These are phyloP conservation scores for Orthosia gothica DNA, from an alignment of 2,888 invertebrate genomes.

Conservation along the genomic window DNA sequence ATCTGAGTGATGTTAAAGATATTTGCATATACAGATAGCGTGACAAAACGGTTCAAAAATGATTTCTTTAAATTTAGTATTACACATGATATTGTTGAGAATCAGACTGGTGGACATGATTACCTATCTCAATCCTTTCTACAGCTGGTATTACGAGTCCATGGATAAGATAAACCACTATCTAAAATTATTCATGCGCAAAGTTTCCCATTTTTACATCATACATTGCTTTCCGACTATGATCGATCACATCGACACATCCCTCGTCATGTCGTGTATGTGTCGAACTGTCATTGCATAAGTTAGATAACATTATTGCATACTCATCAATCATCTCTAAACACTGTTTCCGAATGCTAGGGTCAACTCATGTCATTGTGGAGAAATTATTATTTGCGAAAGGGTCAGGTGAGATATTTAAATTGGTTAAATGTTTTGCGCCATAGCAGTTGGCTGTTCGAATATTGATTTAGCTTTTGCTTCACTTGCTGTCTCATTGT, in stretches of 20 bases:
- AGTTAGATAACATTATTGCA: slow-evolving; percentile 62
- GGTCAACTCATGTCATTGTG: slow-evolving; percentile 65
- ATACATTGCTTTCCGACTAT: slow-evolving; percentile 51
- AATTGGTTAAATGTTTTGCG: slow-evolving; percentile 23
- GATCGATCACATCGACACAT: slow-evolving; percentile 69
- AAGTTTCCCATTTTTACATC: slow-evolving; percentile 50
- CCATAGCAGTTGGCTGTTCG: slow-evolving; percentile 4
- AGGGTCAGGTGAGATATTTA: slow-evolving; percentile 28
- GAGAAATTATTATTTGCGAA: slow-evolving; percentile 59
- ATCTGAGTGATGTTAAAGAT: slow-evolving; percentile 23
- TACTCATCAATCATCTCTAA: slow-evolving; percentile 72
- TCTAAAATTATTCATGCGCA: slow-evolving; percentile 36
- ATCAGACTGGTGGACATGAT: background rate
- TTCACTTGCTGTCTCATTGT: background rate
- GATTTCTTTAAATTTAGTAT: slow-evolving; percentile 6
- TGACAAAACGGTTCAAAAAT: slow-evolving; percentile 11
- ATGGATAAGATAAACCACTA: slow-evolving; percentile 41
- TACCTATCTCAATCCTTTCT: slow-evolving; percentile 8
- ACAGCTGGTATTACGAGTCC: slow-evolving; percentile 5
- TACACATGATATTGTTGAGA: background rate
- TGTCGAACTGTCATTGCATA: slow-evolving; percentile 73
- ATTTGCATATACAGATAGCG: slow-evolving; percentile 30
- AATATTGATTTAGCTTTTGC: slow-evolving; percentile 22
- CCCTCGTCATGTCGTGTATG: slow-evolving; percentile 66
- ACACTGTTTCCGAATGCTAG: slow-evolving; percentile 45